Percentiles rank a stretch among this genome's conserved stretches.
phyloP scores from a whole-genome alignment of 2,797 vertebrate species.

The Caiman crocodilus region DNA sequence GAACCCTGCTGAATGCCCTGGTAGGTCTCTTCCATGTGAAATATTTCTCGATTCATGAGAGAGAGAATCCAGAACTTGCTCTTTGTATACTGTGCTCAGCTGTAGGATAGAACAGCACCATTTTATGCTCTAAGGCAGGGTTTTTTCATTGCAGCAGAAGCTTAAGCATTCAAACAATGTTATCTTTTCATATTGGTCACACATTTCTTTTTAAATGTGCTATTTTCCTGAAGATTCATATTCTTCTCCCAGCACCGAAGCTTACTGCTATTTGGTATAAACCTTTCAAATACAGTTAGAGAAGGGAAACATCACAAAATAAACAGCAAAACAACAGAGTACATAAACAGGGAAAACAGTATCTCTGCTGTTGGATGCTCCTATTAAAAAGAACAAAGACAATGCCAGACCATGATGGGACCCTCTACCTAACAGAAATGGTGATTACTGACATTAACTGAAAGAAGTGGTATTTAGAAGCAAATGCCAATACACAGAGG shows the following conservation, averaged over 20 bases:
- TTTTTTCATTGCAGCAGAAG: slow-evolving; percentile 2
- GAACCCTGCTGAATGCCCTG: background rate
- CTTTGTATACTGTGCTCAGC: background rate
- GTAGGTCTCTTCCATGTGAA: background rate
- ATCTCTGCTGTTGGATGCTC: background rate
- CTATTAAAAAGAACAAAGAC: background rate
- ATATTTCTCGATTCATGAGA: background rate
- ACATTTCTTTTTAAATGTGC: background rate
- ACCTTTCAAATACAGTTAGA: background rate
- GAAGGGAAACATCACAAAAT: background rate
- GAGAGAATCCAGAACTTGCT: background rate
- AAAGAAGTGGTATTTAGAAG: background rate
- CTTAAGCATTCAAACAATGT: background rate
- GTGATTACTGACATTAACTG: background rate
- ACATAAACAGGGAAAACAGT: background rate
- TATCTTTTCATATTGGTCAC: background rate
- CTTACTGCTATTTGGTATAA: background rate
- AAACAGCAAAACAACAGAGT: background rate
- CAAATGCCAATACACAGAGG: background rate
- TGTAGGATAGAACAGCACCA: background rate
- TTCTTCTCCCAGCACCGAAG: background rate
- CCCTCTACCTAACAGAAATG: background rate
- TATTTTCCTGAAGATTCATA: background rate
- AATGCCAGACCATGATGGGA: background rate
- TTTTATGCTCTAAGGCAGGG: background rate